phyloP scores from a whole-genome alignment of 64 coral and sea anemone genomes.

The Dendronephthya gigantea region DNA sequence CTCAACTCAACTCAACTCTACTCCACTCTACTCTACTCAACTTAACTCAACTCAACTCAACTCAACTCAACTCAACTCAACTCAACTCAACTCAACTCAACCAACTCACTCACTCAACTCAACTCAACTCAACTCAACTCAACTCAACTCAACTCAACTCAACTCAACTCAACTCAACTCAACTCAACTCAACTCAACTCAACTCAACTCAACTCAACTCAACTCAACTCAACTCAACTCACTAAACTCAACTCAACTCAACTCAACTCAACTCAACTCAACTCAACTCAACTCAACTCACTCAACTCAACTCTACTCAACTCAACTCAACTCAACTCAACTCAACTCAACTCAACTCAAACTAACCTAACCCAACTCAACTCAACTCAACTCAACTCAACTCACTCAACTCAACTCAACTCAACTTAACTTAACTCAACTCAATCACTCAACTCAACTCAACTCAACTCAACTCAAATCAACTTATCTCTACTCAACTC shows the following conservation, averaged over 20 bases:
- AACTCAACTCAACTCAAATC: too few species aligned
- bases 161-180: background rate
- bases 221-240: too few species aligned
- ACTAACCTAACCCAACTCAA: too few species aligned
- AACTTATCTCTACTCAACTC: too few species aligned
- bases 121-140: background rate
- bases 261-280: too few species aligned
- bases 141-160: background rate
- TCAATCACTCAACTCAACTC: too few species aligned
- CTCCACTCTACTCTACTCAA: background rate
- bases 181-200: background rate
- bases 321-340: background rate
- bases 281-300: too few species aligned
- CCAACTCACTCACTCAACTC: too few species aligned
- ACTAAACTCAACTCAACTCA: too few species aligned
- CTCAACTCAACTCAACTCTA: constrained; percentile 9
- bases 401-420: too few species aligned
- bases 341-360: background rate
- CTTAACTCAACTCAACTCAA: background rate
- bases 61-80: constrained; percentile 12
- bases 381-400: too few species aligned
- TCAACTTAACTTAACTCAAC: too few species aligned
- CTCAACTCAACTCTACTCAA: background rate
- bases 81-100: background rate
- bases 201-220: background rate